Evolutionary conservation across 2,888 invertebrate genomes (phyloP).

Genomic region (Pandemis cinnamomeana): DNA sequence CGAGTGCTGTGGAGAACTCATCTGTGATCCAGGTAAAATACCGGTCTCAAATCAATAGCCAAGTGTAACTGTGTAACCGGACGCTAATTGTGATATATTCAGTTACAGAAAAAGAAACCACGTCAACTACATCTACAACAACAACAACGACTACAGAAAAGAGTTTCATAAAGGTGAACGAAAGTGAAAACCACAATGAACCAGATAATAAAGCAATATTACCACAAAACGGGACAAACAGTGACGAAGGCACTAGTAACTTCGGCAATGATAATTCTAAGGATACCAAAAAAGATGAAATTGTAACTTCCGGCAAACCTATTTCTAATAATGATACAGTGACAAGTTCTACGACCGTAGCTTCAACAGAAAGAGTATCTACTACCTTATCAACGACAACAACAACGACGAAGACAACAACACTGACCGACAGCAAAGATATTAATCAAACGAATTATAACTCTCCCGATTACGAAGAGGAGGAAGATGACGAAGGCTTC

Average conservation of each 20-base stretch:
- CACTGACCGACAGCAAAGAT: slow-evolving; percentile 64
- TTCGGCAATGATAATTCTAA: neutral
- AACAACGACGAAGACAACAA: slow-evolving; percentile 51
- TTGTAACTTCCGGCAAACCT: neutral
- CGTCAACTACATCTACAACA: slow-evolving; percentile 42
- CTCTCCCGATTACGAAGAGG: slow-evolving; percentile 69
- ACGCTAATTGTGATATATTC: neutral
- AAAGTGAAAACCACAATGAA: slow-evolving; percentile 43
- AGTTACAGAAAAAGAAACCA: slow-evolving; percentile 61
- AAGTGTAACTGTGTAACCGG: neutral
- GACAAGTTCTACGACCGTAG: slow-evolving; percentile 38
- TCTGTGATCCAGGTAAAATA: slow-evolving; percentile 63
- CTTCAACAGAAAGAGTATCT: slow-evolving; percentile 44
- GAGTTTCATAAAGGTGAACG: slow-evolving; percentile 42
- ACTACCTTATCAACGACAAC: slow-evolving; percentile 44
- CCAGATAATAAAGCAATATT: slow-evolving; percentile 31
- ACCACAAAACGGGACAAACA: neutral
- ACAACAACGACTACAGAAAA: slow-evolving; percentile 47
- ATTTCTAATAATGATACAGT: slow-evolving; percentile 9
- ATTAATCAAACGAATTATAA: slow-evolving; percentile 51
- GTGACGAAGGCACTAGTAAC: neutral
- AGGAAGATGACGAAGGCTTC: slow-evolving; percentile 79
- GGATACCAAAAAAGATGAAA: neutral
- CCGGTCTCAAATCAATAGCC: neutral
- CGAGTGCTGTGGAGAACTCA: slow-evolving; percentile 69